Base-by-base conservation (phyloP, 2,888 invertebrate genomes). In the Sminthurinus aureus region DNA sequence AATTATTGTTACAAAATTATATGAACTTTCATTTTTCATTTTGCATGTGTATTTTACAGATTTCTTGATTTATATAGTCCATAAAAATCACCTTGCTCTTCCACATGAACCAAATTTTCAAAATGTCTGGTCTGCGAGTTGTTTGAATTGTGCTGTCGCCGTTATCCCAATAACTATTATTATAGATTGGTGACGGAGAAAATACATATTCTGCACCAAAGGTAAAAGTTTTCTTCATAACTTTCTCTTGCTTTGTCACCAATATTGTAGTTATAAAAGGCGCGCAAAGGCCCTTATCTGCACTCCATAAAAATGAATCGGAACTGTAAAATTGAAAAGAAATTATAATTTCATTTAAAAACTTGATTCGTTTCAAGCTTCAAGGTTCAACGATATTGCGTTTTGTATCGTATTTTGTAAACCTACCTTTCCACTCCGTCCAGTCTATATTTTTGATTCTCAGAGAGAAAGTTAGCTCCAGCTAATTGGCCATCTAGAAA, bases 291-390 rank as follows among this genome's bases (percentile, higher is more conserved):
- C 67, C 51, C 18, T 79, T 79, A 20, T 79, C 79, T 18, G 50
- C 24, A 69, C 69, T 69, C 79, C 67, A 66, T 24, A 78, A 24
- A 78, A 78, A 78, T 11, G 78, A 78, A 26, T 78, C 78, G 2
- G 64, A 78, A 26, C 76, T 76, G 76, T 4, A 76, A 76, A 76
- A 22, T n/a, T n/a, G 38, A 6, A 38, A 1, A 26, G 38, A n/a
- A 18, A 12, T 64, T 64, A 38, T 64, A 64, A 64, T 4, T 9
- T 64, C 1, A 12, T 58, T 12, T 64, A 18, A 64, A 64, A 64
- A 3, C 0, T 18, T n/a, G 1, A n/a, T 64, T 18, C 64, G n/a
- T 18, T 64, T 64, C 9, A 64, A 1, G 1, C 3, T 64, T 18
- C n/a, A 18, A 18, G 1, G 0, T 18, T 18, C n/a, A n/a, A 18